Base-by-base conservation (phyloP, 1,140 invertebrate species). In the Lineus longissimus region DNA sequence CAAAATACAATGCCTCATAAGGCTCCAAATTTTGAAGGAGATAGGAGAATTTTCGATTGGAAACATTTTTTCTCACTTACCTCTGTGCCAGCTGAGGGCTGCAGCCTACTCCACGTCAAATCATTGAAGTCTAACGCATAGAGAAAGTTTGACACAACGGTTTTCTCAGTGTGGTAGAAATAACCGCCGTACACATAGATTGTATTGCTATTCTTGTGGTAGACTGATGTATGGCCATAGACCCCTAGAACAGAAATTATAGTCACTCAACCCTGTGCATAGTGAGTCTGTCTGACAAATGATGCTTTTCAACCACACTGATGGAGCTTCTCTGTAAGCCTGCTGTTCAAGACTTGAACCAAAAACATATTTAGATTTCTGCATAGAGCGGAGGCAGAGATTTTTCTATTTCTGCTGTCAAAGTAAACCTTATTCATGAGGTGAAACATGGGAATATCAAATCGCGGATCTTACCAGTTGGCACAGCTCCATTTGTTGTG, bases 131-230 rank as follows among this genome's bases (percentile, higher is more conserved):
- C 67, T 2, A 76, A 66, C n/a, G 62, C 56, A 56, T 72, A 75
- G 1, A 76, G 31, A 30, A 19, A 27, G n/a, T 51, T 27, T 27
- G 47, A 51, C 47, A n/a, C 19, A 9, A 51, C n/a, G 9, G 47
- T 51, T 51, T 86, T 84, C 70, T 90, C 89, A n/a, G 88, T 84
- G n/a, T 51, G 47, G 72, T 89, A 92, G 1, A 88, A 79, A 72
- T 92, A 90, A 17, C 95, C 95, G 30, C 95, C 95, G 81, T 91
- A 96, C 0, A 97, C 83, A 74, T 95, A 98, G 45, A 97, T 86
- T 68, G 90, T 91, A 65, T 92, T 87, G 0, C 90, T 90, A 29
- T 85, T 85, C 0, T 84, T 79, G 70, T 96, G 90, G 75, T 93
- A 97, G 0, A 95, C 91, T 0, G 93, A 90, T 36, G 88, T 91